Evolutionary conservation across 2,888 invertebrate genomes (phyloP), one percentile per base, ranked within the genome.

Genomic region (Anthrax anthrax): DNA sequence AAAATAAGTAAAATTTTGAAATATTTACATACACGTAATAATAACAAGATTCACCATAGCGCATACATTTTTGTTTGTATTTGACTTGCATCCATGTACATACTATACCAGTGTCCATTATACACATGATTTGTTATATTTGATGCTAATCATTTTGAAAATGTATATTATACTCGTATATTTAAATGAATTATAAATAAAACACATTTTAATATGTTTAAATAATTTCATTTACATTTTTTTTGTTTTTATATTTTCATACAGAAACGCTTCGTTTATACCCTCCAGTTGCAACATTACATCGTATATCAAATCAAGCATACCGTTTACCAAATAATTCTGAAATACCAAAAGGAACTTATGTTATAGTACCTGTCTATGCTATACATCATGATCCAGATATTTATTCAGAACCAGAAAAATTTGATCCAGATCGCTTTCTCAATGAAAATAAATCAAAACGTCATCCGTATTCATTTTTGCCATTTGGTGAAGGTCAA

Each of bases 401-500:
- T 38, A 56, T 60, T 47, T 66, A 58, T 50, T 58, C 62, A 6
- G 53, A 67, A 18, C 65, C 67, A 16, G 52, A 59, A 32, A 56
- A 53, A 42, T 69, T 61, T 50, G 59, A 65, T 49, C 67, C 67
- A 1, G 62, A 65, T 39, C 53, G 65, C 37, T 69, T 67, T 54
- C 52, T 46, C 8, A 50, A 54, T 0, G 57, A 58, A 44, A 54
- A 56, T 19, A 54, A 56, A 45, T 34, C 46, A 8, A 53, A 55
- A 27, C 52, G 57, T 27, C 50, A 55, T 42, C 52, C 57, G 2
- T 60, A 52, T 46, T 43, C 58, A 6, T 62, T 54, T 48, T 44
- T 63, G 37, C 61, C 63, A 5, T 64, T 62, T 46, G 63, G 63
- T 10, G 61, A 60, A 37, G 63, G 64, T 8, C 63, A 62, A 0